Evolutionary conservation across 2,113 vertebrate genomes (phyloP).

Genomic region (Calyptomena viridis): DNA sequence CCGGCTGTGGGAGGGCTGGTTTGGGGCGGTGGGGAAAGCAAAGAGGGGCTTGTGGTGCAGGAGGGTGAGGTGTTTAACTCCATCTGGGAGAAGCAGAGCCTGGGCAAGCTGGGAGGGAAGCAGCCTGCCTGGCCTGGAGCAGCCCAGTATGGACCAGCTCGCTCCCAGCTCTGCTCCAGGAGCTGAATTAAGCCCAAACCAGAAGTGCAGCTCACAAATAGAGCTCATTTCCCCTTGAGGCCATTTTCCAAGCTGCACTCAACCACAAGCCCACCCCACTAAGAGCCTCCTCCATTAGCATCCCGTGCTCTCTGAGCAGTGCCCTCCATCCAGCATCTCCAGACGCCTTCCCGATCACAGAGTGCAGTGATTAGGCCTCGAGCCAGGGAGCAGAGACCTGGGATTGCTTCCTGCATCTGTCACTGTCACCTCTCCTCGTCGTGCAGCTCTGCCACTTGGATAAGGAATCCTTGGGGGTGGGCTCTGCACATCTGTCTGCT

Average conservation of each 20-base stretch:
- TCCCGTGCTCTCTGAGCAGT: not conserved
- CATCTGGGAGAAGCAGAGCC: not conserved
- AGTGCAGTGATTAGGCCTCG: not conserved
- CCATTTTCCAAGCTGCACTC: not conserved
- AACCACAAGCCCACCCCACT: not conserved
- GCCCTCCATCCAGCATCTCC: not conserved
- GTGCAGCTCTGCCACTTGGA: accelerated
- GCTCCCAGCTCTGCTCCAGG: not conserved
- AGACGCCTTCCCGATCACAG: not conserved
- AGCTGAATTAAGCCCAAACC: not conserved
- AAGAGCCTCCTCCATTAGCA: constrained; percentile 15
- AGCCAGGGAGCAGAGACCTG: not conserved
- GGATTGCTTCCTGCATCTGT: not conserved
- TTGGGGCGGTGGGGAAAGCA: not conserved
- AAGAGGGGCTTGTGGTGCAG: not conserved
- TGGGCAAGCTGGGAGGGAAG: not conserved
- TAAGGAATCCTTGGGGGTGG: not conserved
- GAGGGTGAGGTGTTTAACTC: not conserved
- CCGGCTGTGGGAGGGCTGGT: not conserved
- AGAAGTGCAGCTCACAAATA: not conserved
- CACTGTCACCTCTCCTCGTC: not conserved
- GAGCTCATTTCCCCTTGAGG: not conserved
- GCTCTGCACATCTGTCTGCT: not conserved
- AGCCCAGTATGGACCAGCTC: accelerated
- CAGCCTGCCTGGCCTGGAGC: not conserved